phyloP scores from a whole-genome alignment of 2,888 invertebrate genomes.

The Drosophila falleni region DNA sequence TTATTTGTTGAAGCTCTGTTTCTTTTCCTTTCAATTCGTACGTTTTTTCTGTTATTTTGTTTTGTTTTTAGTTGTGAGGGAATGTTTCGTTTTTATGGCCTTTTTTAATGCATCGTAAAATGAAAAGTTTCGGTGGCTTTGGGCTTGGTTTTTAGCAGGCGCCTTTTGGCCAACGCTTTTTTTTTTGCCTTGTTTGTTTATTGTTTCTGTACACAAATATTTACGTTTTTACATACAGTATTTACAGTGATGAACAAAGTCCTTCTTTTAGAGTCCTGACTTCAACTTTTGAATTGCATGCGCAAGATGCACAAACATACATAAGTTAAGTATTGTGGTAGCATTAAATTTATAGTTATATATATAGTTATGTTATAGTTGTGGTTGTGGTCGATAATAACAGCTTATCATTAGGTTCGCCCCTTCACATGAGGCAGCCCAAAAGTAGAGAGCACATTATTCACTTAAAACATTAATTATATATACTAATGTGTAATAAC shows the following conservation, averaged over 20 bases:
- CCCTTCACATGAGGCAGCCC: background rate
- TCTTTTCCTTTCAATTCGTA: slow-evolving; percentile 10
- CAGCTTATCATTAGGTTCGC: slow-evolving; percentile 1
- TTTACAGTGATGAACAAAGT: slow-evolving; percentile 44
- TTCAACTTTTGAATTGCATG: slow-evolving; percentile 30
- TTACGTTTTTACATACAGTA: slow-evolving; percentile 44
- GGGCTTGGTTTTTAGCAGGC: slow-evolving; percentile 25
- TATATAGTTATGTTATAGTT: background rate
- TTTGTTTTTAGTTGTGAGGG: slow-evolving; percentile 48
- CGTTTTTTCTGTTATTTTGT: slow-evolving; percentile 12
- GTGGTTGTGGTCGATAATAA: slow-evolving; percentile 5
- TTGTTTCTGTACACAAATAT: slow-evolving; percentile 37
- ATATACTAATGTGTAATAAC: background rate
- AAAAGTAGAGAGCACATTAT: slow-evolving; percentile 10
- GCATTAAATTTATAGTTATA: background rate
- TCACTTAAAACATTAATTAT: slow-evolving; percentile 10
- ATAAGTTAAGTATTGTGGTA: slow-evolving; percentile 2
- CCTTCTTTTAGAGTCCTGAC: slow-evolving; percentile 16
- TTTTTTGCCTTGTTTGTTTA: slow-evolving; percentile 26
- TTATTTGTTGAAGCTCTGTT: slow-evolving; percentile 25
- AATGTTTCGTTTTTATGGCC: slow-evolving; percentile 54
- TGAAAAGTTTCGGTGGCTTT: slow-evolving; percentile 56
- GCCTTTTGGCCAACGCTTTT: slow-evolving; percentile 21
- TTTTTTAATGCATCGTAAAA: slow-evolving; percentile 75
- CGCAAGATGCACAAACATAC: slow-evolving; percentile 8